A percentile compares a stretch with the other conserved stretches of the same genome.
Evolutionary conservation across 2,797 vertebrate species (phyloP).

Genomic region (Spinus olivaceus): DNA sequence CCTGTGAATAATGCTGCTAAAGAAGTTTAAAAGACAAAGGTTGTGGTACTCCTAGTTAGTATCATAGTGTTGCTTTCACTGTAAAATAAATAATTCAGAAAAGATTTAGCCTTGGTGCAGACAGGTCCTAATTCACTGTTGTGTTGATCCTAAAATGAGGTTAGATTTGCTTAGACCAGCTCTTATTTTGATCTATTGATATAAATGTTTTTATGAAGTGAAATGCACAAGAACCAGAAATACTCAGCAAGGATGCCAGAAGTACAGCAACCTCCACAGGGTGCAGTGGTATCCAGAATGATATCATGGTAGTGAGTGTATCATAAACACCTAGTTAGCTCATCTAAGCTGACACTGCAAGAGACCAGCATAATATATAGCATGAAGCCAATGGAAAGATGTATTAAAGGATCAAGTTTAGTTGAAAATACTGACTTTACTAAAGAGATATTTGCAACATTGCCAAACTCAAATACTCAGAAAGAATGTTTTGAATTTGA

Average conservation of each 20-base stretch:
- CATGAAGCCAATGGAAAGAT: not conserved
- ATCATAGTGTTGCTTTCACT: not conserved
- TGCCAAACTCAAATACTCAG: not conserved
- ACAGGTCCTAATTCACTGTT: not conserved
- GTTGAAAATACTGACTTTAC: not conserved
- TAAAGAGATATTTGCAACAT: not conserved
- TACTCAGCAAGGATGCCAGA: not conserved
- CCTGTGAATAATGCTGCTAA: not conserved
- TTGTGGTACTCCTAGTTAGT: not conserved
- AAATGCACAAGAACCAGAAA: not conserved
- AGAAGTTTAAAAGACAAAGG: not conserved
- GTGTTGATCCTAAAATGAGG: not conserved
- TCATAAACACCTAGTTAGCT: not conserved
- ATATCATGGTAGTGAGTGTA: not conserved
- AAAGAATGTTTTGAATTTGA: not conserved
- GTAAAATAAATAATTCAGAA: not conserved
- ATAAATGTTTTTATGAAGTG: not conserved
- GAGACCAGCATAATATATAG: not conserved
- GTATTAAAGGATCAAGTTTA: not conserved
- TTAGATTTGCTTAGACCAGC: not conserved
- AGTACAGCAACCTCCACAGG: not conserved
- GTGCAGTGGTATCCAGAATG: not conserved
- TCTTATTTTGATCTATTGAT: not conserved
- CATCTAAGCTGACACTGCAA: not conserved
- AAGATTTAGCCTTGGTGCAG: not conserved